A percentile compares a stretch with the other conserved stretches of the same genome.
Evolutionary conservation across 2,888 invertebrate species (phyloP).

Genomic region (Ferrisia virgata): DNA sequence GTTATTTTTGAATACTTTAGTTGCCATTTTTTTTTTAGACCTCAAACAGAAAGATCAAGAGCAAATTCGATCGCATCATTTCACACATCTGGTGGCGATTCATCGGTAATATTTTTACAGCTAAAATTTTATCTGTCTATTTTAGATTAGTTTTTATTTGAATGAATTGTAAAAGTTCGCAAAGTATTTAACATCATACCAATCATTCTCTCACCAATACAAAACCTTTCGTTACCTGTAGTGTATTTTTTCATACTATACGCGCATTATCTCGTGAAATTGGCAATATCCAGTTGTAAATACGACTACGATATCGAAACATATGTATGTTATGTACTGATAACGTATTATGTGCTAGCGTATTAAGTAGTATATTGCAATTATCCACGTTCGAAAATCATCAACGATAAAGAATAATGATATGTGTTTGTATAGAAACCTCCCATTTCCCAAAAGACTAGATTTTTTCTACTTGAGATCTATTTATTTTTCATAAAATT

Average conservation of each 20-base stretch:
- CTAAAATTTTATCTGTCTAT: too few species aligned
- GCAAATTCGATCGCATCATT: slow-evolving; percentile 35
- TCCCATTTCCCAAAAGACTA: background rate
- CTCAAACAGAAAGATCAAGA: background rate
- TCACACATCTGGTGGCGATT: background rate
- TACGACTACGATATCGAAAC: background rate
- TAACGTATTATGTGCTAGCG: background rate
- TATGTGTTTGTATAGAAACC: background rate
- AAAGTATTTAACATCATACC: too few species aligned
- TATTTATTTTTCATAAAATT: background rate
- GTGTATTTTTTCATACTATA: too few species aligned
- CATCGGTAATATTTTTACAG: slow-evolving; percentile 29
- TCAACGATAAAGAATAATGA: background rate
- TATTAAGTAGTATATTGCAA: background rate
- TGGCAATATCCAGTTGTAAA: too few species aligned
- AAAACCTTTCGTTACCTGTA: background rate
- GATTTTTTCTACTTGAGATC: background rate
- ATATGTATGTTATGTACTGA: background rate
- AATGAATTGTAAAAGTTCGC: too few species aligned
- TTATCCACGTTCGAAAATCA: background rate
- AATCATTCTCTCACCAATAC: too few species aligned
- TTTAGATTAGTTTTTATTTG: too few species aligned
- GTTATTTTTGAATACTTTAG: too few species aligned
- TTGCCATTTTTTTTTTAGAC: slow-evolving; percentile 21
- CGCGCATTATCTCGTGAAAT: background rate